Base-by-base conservation (phyloP, 2,888 invertebrate genomes). In the Odontothrips loti region DNA sequence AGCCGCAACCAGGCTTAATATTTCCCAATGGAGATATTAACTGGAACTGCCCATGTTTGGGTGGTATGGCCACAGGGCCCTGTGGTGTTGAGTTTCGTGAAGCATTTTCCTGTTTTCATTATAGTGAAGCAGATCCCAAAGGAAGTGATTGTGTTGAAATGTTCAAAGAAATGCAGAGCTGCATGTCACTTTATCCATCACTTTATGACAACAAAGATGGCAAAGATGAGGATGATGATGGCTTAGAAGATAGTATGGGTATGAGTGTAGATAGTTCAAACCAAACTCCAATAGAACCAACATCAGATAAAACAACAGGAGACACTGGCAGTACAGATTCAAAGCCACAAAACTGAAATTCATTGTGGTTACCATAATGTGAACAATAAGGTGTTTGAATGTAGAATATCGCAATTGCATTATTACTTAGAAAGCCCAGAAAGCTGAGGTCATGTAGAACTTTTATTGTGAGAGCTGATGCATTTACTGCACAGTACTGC, bases 61-160 rank as follows among this genome's bases (percentile, higher is more conserved):
- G 98, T 20, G 97, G 97, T n/a, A 97, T 98, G 95, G 96, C 97
- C 9, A 96, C 96, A 0, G 98, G 98, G 0, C 98, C 98, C 0
- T 98, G 98, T 87, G 98, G 97, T 0, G 90, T 94, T 20, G 94
- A 96, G 87, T 98, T 98, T 88, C 90, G 98, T 78, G 95, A 96
- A 84, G 97, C 98, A 2, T 97, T 98, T 88, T 93, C 95, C 48
- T 98, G 98, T 88, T 98, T 98, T 87, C 97, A 98, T 87, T 95
- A 96, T 85, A 96, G 95, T 84, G 91, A 91, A 82, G 93, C 93
- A 4, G 97, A 97, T 4, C 95, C 96, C 0, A 97, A 97, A 88
- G 98, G 97, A 78, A 94, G 94, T 79, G 96, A 98, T 85, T 98
- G 98, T 88, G 94, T 94, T 86, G 95, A 96, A 83, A 91, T 93